Percentiles rank a stretch among this genome's conserved stretches.
phyloP scores from a whole-genome alignment of 1,140 invertebrate species.

The Portunus trituberculatus region DNA sequence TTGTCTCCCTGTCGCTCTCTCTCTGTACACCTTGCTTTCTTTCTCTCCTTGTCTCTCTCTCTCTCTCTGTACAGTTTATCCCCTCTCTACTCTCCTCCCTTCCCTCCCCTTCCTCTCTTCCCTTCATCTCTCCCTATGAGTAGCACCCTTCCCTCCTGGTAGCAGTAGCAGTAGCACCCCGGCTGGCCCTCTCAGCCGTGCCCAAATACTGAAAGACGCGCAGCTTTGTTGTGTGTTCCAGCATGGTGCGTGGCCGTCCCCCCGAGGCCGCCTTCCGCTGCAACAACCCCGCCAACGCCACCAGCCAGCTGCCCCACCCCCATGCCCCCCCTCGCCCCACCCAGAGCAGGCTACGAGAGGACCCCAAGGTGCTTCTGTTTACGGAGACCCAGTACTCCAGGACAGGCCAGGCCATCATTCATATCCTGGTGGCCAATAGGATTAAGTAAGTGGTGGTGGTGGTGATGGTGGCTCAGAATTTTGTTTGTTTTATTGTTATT shows the following conservation, averaged over 20 bases:
- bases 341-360: constrained; percentile 90
- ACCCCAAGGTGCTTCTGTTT: constrained; percentile 95
- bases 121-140: background rate
- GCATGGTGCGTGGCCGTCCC: constrained; percentile 66
- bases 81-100: background rate
- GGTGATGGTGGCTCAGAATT: background rate
- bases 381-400: constrained; percentile 96
- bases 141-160: background rate
- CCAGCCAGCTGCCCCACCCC: constrained; percentile 31
- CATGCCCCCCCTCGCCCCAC: constrained; percentile 80
- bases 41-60: background rate
- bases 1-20: background rate
- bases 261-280: constrained; percentile 61
- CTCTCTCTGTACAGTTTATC: background rate
- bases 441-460: constrained; percentile 80
- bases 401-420: constrained; percentile 94
- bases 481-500: too few species aligned
- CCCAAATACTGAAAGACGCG: constrained; percentile 34
- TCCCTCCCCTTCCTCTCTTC: background rate
- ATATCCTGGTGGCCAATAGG: constrained; percentile 94
- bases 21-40: background rate
- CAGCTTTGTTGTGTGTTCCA: constrained; percentile 71
- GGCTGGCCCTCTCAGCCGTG: background rate
- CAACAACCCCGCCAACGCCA: background rate
- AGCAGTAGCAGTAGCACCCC: too few species aligned